Conservation (phyloP, 2,888 invertebrate genomes). For the Euphydryas editha region DNA sequence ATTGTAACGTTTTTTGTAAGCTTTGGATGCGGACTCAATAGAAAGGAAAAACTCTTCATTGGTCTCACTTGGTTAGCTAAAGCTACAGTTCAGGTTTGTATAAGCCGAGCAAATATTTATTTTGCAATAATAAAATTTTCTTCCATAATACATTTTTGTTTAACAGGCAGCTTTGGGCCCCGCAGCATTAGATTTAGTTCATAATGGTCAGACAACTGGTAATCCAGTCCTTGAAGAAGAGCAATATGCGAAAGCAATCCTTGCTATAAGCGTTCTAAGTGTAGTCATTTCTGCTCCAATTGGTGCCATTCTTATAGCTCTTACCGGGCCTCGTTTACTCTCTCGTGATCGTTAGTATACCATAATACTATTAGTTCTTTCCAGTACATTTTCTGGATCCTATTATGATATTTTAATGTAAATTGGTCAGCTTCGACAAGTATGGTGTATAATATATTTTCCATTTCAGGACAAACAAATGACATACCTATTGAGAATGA, state of each 20-base stretch:
- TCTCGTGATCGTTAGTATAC: conserved; percentile 53
- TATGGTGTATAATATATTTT: conserved; percentile 1
- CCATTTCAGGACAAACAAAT: conserved; percentile 38
- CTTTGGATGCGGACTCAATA: conserved; percentile 88
- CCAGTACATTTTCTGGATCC: not conserved
- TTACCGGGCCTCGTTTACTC: conserved; percentile 85
- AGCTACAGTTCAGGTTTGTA: conserved; percentile 92
- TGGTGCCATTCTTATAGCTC: conserved; percentile 87
- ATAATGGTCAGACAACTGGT: conserved; percentile 68
- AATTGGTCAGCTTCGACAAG: too few species aligned
- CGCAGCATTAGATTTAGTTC: conserved; percentile 84
- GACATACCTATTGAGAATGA: conserved; percentile 14
- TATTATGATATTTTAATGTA: too few species aligned
- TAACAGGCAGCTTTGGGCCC: conserved; percentile 88
- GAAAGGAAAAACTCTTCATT: conserved; percentile 92
- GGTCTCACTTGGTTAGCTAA: conserved; percentile 94
- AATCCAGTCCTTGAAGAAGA: conserved; percentile 64
- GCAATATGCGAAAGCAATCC: conserved; percentile 84
- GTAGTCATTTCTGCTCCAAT: conserved; percentile 89
- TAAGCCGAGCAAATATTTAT: not conserved
- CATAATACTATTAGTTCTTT: not conserved
- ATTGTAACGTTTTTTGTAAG: conserved; percentile 85
- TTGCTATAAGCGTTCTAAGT: conserved; percentile 88
- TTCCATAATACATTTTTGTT: too few species aligned
- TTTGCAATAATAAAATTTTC: not conserved